Conservation (phyloP, 2,113 vertebrate species). For the Macquaria australasica region DNA sequence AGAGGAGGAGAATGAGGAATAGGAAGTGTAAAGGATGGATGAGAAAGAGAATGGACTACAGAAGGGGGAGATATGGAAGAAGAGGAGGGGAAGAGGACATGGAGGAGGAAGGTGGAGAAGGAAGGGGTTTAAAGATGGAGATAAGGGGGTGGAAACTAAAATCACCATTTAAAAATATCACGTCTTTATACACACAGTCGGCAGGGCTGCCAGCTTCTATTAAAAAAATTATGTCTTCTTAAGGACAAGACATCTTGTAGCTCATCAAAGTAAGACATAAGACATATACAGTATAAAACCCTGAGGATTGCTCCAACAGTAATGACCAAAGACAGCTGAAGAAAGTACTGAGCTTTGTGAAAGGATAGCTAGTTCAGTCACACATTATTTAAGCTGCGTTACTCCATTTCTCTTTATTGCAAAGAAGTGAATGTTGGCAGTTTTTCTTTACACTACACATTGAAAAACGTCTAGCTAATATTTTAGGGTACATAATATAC, state of each 20-base stretch:
- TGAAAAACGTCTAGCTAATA: not conserved
- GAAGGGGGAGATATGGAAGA: not conserved
- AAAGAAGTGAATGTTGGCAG: no score
- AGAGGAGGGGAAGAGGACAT: not conserved
- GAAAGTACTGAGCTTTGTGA: no score
- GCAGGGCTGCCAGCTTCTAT: slow-evolving; percentile 32
- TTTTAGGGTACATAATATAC: not conserved
- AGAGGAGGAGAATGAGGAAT: not conserved
- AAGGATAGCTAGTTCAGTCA: no score
- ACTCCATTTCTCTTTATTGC: no score
- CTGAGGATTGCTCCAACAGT: no score
- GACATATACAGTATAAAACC: no score
- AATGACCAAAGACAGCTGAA: no score
- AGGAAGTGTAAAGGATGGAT: not conserved
- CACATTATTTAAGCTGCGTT: no score
- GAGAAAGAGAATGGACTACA: not conserved
- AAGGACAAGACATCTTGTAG: no score
- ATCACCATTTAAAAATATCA: not conserved
- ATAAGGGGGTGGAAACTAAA: slow-evolving; percentile 18
- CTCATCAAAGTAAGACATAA: no score
- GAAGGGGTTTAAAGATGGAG: slow-evolving; percentile 14
- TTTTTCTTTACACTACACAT: not conserved
- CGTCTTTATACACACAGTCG: not conserved
- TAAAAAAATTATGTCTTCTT: no score
- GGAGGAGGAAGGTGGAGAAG: not conserved